Evolutionary conservation across 30 jellyfish, hydroid and myxozoan species (phyloP).

Genomic region (Hydractinia symbiolongicarpus): DNA sequence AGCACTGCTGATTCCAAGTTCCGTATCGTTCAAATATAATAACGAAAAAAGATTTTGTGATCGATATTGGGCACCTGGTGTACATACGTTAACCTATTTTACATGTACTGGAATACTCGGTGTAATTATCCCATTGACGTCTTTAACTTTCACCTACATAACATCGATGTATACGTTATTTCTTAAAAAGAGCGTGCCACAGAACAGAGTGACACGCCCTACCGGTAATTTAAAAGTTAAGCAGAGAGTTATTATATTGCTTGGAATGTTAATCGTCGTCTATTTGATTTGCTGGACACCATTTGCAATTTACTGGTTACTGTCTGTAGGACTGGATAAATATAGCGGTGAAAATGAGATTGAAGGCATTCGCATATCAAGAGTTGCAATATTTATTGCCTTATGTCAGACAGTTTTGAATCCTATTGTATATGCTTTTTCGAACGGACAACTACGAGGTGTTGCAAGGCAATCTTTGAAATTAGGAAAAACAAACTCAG

Average conservation of each 20-base stretch:
- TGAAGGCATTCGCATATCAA: slow-evolving; percentile 51
- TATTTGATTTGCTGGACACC: slow-evolving; percentile 85
- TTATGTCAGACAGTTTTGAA: slow-evolving; percentile 60
- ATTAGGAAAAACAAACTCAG: neutral
- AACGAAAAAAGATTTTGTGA: slow-evolving; percentile 53
- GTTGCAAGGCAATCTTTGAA: slow-evolving; percentile 20
- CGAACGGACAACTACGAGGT: slow-evolving; percentile 60
- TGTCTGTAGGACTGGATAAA: slow-evolving; percentile 60
- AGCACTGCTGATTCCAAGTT: slow-evolving; percentile 62
- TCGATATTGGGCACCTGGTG: slow-evolving; percentile 89
- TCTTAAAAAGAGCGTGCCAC: slow-evolving; percentile 45
- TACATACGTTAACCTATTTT: slow-evolving; percentile 50
- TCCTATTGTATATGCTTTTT: slow-evolving; percentile 82
- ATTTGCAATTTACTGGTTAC: slow-evolving; percentile 80
- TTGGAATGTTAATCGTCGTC: slow-evolving; percentile 69
- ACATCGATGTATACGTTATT: slow-evolving; percentile 76
- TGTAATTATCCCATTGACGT: slow-evolving; percentile 52
- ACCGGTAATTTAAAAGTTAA: slow-evolving; percentile 42
- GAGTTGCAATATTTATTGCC: slow-evolving; percentile 64
- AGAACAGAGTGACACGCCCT: slow-evolving; percentile 26
- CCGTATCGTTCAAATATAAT: slow-evolving; percentile 67
- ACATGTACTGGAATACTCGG: slow-evolving; percentile 62
- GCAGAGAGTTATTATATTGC: slow-evolving; percentile 56
- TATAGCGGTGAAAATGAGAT: slow-evolving; percentile 40
- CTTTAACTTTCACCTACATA: slow-evolving; percentile 73